Conservation (phyloP, 53 echinoderm and acorn worm species). For the Echinarachnius parma region DNA sequence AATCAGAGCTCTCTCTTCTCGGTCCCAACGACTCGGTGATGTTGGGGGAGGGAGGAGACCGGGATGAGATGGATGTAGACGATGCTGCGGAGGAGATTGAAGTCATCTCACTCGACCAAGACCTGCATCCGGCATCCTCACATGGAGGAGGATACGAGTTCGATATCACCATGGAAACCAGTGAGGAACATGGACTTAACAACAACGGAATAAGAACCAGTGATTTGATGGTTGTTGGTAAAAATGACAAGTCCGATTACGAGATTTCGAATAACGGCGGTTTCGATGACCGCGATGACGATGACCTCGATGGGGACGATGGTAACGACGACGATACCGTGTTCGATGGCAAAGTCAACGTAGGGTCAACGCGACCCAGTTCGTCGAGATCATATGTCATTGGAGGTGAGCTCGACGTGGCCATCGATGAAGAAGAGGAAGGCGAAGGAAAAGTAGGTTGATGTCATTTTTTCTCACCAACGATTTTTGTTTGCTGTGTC, state of each 20-base stretch:
- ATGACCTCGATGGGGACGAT: neutral
- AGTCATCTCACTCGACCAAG: slow-evolving; percentile 31
- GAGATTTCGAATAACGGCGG: too few relatives aligned
- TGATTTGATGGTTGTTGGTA: too few relatives aligned
- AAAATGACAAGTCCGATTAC: too few relatives aligned
- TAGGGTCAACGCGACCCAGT: slow-evolving; percentile 26
- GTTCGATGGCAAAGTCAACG: neutral
- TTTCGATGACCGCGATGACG: slow-evolving; percentile 10
- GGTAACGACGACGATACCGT: neutral
- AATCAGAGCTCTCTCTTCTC: neutral
- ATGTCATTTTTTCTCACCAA: neutral
- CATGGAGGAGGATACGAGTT: neutral
- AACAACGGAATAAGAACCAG: too few relatives aligned
- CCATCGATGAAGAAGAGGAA: neutral
- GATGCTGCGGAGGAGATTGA: slow-evolving; percentile 24
- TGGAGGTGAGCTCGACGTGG: slow-evolving; percentile 32
- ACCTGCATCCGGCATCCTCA: neutral
- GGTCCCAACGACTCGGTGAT: slow-evolving; percentile 4
- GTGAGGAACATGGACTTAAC: neutral
- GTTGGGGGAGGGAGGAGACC: neutral
- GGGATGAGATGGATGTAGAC: slow-evolving; percentile 8
- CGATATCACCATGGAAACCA: neutral
- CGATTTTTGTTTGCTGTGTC: neutral
- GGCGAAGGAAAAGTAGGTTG: neutral
- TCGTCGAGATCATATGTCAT: slow-evolving; percentile 40